Evolutionary conservation across 2,888 invertebrate species (phyloP), one percentile per base, ranked within the genome.

Genomic region (Tanypteryx hageni): DNA sequence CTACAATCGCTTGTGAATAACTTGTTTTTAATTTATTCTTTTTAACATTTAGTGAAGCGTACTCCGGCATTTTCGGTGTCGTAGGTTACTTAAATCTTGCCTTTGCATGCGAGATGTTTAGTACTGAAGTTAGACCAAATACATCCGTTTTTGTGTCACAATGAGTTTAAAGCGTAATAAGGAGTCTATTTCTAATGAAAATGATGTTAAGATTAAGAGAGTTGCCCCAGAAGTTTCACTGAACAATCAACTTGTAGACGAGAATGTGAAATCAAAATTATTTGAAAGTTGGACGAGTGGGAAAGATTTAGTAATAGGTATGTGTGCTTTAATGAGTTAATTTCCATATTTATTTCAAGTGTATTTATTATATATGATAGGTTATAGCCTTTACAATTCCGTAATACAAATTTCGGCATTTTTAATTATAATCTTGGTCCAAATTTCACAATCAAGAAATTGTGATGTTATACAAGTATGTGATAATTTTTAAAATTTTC

Each of bases 111-210:
- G 89, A 89, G 68, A 89, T 89, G 89, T 89, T 89, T 64, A n/a
- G 18, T 44, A 89, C 64, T 89, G 89, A 68, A 61, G 89, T 27
- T 18, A 89, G 89, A 68, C 89, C 89, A 64, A 44, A 44, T 31
- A 18, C 64, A 44, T n/a, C 61, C 31, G n/a, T 83, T 64, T 64
- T 64, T 64, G 9, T 64, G 64, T 89, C 64, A 89, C 61, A 44
- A 89, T 89, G 89, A 89, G 89, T 89, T 89, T 89, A 68, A 89
- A 89, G 64, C 89, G 89, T 56, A 89, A 68, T 64, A 89, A 89
- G 64, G 89, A 89, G 18, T 44, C 89, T 7, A 89, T 89, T 58
- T 64, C 89, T 10, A 89, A 44, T 59, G 89, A 89, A 89, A 89
- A 68, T n/a, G 89, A 89, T 64, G 89, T 89, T 22, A 89, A 89